These are phyloP conservation scores for Perodicticus potto DNA, from an alignment of 2,797 vertebrate species.

Conservation along the genomic window DNA sequence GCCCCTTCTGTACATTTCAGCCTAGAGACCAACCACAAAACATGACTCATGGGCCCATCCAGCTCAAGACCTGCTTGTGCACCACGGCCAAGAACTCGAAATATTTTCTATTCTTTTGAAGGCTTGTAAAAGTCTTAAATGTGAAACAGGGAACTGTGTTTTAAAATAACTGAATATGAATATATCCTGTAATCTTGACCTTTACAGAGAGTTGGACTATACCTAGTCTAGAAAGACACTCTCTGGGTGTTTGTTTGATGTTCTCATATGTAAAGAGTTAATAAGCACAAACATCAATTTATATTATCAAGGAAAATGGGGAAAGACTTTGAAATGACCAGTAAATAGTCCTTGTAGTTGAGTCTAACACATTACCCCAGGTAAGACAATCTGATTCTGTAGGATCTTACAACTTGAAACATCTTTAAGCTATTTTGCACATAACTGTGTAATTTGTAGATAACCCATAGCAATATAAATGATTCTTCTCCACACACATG, in stretches of 20 bases:
- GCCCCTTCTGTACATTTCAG: too few species aligned
- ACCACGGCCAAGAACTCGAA: neutral
- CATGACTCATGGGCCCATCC: neutral
- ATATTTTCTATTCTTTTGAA: neutral
- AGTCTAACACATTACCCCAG: neutral
- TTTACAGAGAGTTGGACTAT: neutral
- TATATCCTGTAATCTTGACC: neutral
- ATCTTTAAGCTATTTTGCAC: neutral
- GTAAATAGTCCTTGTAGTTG: neutral
- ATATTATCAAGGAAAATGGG: neutral
- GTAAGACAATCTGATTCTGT: neutral
- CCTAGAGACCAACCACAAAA: fast-evolving
- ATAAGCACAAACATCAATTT: neutral
- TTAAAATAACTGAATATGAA: neutral
- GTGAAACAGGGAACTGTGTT: neutral
- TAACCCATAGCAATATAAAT: neutral
- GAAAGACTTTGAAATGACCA: neutral
- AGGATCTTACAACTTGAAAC: neutral
- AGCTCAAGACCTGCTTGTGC: neutral
- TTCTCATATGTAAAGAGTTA: neutral
- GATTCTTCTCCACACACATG: neutral
- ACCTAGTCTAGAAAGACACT: neutral
- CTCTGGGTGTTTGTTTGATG: neutral
- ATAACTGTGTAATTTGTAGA: neutral
- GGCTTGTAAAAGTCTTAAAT: neutral